Evolutionary conservation across 1,140 invertebrate species (phyloP).

Genomic region (Cherax destructor): DNA sequence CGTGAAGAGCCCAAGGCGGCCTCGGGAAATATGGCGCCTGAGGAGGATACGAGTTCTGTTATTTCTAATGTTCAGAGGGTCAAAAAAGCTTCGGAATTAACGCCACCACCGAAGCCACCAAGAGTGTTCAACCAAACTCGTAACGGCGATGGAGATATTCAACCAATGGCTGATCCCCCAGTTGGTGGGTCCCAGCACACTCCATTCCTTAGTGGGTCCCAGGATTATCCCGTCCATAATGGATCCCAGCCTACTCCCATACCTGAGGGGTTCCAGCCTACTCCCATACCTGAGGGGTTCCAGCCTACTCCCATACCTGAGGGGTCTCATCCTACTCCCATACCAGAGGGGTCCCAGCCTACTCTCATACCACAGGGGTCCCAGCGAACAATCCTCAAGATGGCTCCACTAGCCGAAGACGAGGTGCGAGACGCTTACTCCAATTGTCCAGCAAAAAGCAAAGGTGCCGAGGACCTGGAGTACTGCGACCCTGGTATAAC

Average conservation of each 20-base stretch:
- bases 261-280: no score
- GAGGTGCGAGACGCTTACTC: background rate
- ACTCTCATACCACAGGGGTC: no score
- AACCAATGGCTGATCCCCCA: background rate
- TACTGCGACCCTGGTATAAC: background rate
- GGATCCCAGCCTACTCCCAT: no score
- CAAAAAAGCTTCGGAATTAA: background rate
- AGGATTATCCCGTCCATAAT: no score
- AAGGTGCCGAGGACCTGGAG: no score
- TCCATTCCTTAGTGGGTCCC: no score
- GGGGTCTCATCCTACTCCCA: no score
- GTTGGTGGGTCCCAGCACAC: no score
- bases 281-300: no score
- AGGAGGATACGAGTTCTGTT: background rate
- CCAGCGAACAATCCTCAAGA: background rate
- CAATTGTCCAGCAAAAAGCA: background rate
- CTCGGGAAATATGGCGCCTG: background rate
- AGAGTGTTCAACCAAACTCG: background rate
- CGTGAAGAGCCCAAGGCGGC: background rate
- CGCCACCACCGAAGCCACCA: background rate
- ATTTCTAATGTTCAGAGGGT: background rate
- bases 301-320: no score
- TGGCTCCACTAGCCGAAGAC: background rate
- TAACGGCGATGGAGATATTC: background rate
- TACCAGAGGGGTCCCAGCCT: no score